Conservation (phyloP, 2,888 invertebrate species). For the Polylopha cassiicola region DNA sequence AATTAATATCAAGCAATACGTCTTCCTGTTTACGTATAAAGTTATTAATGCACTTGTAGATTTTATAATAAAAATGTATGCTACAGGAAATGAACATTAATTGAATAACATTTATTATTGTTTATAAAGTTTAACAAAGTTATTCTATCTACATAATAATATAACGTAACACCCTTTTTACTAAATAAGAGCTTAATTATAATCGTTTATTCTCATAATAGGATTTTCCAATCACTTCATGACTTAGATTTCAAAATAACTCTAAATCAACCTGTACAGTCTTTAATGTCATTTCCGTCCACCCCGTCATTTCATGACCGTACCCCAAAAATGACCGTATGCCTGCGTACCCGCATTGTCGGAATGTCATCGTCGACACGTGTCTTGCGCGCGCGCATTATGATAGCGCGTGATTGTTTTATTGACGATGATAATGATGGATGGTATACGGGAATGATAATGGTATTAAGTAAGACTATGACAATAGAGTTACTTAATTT, state of each 20-base stretch:
- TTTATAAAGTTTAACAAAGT: slow-evolving; percentile 1
- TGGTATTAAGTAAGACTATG: too few species aligned
- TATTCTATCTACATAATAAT: too few species aligned
- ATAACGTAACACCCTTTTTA: too few species aligned
- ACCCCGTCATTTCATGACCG: slow-evolving; percentile 6
- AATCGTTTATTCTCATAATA: too few species aligned
- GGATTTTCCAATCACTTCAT: too few species aligned
- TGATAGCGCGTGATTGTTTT: slow-evolving; percentile 25
- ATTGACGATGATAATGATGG: slow-evolving; percentile 27
- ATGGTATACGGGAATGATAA: slow-evolving; percentile 6
- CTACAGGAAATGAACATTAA: slow-evolving; percentile 10
- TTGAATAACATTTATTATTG: slow-evolving; percentile 2
- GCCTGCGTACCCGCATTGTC: slow-evolving; percentile 9
- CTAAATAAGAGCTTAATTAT: too few species aligned
- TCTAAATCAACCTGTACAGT: too few species aligned
- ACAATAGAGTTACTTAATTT: too few species aligned
- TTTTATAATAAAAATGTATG: too few species aligned
- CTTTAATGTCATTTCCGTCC: too few species aligned
- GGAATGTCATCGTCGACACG: slow-evolving; percentile 22
- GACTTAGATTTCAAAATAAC: too few species aligned
- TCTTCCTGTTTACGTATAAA: slow-evolving; percentile 13
- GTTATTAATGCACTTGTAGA: slow-evolving; percentile 1
- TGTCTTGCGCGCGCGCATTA: slow-evolving; percentile 25
- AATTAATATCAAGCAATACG: slow-evolving; percentile 9
- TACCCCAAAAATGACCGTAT: background rate